Evolutionary conservation across 2,797 vertebrate genomes (phyloP).

Genomic region (Propithecus perrieri): DNA sequence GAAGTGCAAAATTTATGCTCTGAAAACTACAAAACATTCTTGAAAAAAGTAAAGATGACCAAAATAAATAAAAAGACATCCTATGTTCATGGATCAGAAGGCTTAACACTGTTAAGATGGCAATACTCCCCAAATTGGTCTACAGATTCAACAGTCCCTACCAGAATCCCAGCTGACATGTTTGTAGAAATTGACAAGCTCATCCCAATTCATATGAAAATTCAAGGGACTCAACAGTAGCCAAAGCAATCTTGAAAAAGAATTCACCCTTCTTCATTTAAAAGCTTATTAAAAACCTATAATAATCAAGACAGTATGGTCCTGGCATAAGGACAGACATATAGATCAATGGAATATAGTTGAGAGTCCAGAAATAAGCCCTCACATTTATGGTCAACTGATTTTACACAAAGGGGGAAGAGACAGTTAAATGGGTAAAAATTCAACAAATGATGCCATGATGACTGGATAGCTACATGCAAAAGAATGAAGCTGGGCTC

Average conservation of each 20-base stretch:
- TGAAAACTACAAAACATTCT: neutral
- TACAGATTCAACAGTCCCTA: neutral
- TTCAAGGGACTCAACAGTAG: neutral
- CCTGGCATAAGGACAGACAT: neutral
- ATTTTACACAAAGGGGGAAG: conserved; percentile 6
- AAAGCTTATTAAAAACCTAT: neutral
- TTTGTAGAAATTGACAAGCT: neutral
- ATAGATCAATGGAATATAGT: neutral
- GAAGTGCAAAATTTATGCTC: neutral
- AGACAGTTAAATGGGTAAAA: neutral
- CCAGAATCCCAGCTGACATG: neutral
- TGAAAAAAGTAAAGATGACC: neutral
- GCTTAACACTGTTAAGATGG: neutral
- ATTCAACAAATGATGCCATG: neutral
- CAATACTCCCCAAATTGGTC: neutral
- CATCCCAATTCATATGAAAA: conserved; percentile 15
- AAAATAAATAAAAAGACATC: conserved; percentile 15
- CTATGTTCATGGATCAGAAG: neutral
- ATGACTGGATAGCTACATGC: neutral
- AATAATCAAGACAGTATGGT: neutral
- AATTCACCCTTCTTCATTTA: neutral
- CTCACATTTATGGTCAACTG: neutral
- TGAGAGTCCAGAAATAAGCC: neutral
- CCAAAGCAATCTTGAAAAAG: neutral
- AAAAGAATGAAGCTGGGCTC: neutral